phyloP scores from a whole-genome alignment of 2,797 vertebrate species.

The Acomys russatus region DNA sequence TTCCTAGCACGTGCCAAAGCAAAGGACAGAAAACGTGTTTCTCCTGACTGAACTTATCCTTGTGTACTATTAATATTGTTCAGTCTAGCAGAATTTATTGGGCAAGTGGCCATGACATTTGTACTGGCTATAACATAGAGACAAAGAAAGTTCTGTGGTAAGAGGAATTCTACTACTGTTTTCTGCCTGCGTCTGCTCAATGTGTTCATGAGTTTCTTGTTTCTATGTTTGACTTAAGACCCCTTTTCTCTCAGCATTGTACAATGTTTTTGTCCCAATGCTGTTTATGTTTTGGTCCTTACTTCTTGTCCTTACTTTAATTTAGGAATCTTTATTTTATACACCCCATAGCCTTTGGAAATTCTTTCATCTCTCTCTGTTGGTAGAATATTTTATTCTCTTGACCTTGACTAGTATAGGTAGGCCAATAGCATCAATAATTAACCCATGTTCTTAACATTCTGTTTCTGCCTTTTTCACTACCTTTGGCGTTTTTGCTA shows the following conservation, averaged over 20 bases:
- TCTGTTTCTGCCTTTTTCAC: not conserved
- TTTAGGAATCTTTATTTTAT: not conserved
- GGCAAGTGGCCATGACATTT: not conserved
- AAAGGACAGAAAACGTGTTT: constrained; percentile 41
- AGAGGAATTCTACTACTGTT: not conserved
- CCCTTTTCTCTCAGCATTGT: not conserved
- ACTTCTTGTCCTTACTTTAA: not conserved
- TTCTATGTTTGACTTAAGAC: not conserved
- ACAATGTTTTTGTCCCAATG: not conserved
- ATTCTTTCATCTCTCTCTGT: not conserved
- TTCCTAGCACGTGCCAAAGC: constrained; percentile 23
- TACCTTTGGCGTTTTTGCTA: not conserved
- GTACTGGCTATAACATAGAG: not conserved
- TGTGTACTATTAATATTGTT: constrained; percentile 6
- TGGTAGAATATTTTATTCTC: constrained; percentile 10
- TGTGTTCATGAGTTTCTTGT: not conserved
- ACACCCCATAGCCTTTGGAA: not conserved
- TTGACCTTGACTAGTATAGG: not conserved
- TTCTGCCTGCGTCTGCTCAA: not conserved
- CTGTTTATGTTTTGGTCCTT: not conserved
- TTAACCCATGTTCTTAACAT: not conserved
- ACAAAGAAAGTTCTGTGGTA: not conserved
- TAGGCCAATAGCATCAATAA: constrained; percentile 16
- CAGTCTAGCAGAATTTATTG: constrained; percentile 6
- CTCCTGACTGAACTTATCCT: constrained; percentile 16